Base-by-base conservation (phyloP, 2,888 invertebrate genomes). In the Molanna angustata region DNA sequence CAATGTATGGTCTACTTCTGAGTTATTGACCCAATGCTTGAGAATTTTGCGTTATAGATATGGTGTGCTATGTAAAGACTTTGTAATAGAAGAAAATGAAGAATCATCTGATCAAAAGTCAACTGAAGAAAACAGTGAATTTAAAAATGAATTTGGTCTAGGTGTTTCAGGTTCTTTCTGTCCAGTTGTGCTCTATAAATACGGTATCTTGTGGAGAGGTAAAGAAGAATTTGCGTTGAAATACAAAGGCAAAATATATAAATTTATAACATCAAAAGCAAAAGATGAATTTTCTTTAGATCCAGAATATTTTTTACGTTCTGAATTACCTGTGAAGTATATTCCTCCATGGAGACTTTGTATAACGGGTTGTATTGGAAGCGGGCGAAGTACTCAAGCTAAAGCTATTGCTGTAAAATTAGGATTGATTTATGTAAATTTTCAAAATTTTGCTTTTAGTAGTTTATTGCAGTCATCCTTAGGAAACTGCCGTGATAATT, bases 121-220 rank as follows among this genome's bases (percentile, higher is more conserved):
- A n/a, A n/a, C n/a, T n/a, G 43, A 33, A 2, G 14, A 11, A 9
- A 13, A 4, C 16, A 65, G 60, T 2, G 65, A 65, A 55, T 74
- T 73, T 59, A 65, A 69, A 46, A 51, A 66, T 33, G 64, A 72
- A 45, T 69, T 69, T n/a, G n/a, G n/a, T 52, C 72, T 80, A 49
- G 80, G 85, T n/a, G 80, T 81, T 64, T 81, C 79, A 1, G 70
- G 69, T 56, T 62, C 72, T 60, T 85, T 77, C 62, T 86, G 86
- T 62, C 85, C 86, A 1, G 74, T 85, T 22, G 70, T 80, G n/a
- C 78, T 75, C 62, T 67, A 69, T 49, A 69, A 79, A 33, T 64
- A 79, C 60, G 70, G 73, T 35, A 69, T 82, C 7, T 64, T 85
- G 16, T 80, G 83, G 79, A 76, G 74, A 66, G 85, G 85, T n/a